Base-by-base conservation (phyloP, 2,113 vertebrate species). In the Athene cunicularia region DNA sequence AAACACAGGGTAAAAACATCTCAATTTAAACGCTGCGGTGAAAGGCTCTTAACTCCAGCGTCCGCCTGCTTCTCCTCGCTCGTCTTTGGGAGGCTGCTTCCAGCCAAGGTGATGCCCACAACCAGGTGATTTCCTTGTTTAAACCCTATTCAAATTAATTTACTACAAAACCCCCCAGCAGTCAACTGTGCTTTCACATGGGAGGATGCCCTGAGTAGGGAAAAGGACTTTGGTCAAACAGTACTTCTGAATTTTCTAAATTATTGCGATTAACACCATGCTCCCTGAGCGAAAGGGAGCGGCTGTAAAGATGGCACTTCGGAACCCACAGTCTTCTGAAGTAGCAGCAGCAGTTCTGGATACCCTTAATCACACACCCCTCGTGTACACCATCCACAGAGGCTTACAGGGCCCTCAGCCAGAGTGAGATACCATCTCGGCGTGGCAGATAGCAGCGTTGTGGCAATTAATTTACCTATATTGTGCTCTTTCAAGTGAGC, bases 1-100 rank as follows among this genome's bases (percentile, higher is more conserved):
- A 97, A 98, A 97, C 88, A 90, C 16, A 93, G 71, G 93, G 82
- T 98, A 95, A 98, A 98, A 98, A 96, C 95, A 98, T 97, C 96
- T 98, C 97, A 96, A 88, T 98, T 97, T 67, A 77, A 80, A 72
- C 26, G 47, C 73, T 9, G 79, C 21, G 12, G 80, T 83, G 92
- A 95, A 87, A 63, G 87, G 91, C 75, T 79, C 80, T 97, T 96
- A 97, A 97, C 75, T 97, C 56, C 55, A 8, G 73, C 82, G 83
- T 66, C 75, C 52, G 56, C 19, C 8, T 1, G 10, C 76, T 59
- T n/a, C 83, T 88, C 91, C 45, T 33, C 11, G 1, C 19, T 0
- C 21, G 72, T 56, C 95, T 83, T 82, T 72, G 91, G 14, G 60
- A 93, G 95, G 59, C 19, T 93, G 94, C 80, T 66, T 64, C 75